Evolutionary conservation across 2,797 vertebrate genomes (phyloP).

Genomic region (Lagocephalus sceleratus): DNA sequence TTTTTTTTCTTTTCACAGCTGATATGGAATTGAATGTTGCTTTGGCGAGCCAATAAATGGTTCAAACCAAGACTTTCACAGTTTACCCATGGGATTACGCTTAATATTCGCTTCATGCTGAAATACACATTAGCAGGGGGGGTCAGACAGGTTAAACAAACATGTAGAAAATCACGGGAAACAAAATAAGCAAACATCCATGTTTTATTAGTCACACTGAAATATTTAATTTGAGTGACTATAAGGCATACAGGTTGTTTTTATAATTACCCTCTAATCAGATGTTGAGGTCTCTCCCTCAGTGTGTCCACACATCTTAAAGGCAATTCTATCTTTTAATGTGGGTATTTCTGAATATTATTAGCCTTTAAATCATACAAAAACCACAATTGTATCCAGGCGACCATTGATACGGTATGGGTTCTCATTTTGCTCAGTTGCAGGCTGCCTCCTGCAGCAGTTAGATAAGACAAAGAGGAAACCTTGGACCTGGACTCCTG

Average conservation of each 20-base stretch:
- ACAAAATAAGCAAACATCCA: background rate
- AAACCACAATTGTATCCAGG: background rate
- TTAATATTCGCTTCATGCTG: background rate
- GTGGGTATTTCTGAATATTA: conserved; percentile 5
- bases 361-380: conserved; percentile 7
- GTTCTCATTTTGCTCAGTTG: conserved; percentile 14
- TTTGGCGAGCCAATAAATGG: too few relatives aligned
- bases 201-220: background rate
- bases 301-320: conserved; percentile 10
- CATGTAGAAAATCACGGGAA: background rate
- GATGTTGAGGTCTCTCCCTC: background rate
- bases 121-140: background rate
- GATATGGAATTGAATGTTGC: too few relatives aligned
- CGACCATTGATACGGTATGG: background rate
- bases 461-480: conserved; percentile 8
- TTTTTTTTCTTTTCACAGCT: too few relatives aligned
- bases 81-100: too few relatives aligned
- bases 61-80: too few relatives aligned
- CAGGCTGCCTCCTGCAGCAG: background rate
- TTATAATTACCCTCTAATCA: conserved; percentile 9
- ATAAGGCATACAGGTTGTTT: conserved; percentile 1
- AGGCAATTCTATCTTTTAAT: conserved; percentile 1
- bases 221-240: background rate
- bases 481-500: background rate
- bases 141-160: background rate